Evolutionary conservation across 2,888 invertebrate species (phyloP), one percentile per base, ranked within the genome.

Genomic region (Habrosyne pyritoides): DNA sequence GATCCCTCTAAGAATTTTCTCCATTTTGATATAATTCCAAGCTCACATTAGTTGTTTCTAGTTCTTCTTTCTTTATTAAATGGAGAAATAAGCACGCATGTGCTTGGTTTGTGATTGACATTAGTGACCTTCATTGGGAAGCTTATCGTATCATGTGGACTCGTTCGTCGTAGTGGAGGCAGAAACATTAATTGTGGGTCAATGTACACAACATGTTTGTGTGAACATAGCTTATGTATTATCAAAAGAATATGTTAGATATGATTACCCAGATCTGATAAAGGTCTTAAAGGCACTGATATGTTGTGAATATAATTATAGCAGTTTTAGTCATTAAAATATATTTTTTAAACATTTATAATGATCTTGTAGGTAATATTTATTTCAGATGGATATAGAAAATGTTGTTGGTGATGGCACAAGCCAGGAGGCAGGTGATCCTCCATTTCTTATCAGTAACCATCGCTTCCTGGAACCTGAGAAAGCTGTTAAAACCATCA

Each of bases 1-100:
- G 54, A 98, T 96, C 53, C 98, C 98, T 81, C 96, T 94, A 67
- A 98, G 89, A 82, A 98, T 96, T 87, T 96, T 94, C 77, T 98
- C 97, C 97, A 98, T 98, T 55, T 55, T 83, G 79, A 10, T 42
- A 36, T 53, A 60, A 55, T 60, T 59, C 47, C 14, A 26, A 55
- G 64, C 48, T 66, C 59, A 60, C 60, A 74, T 70, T 53, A 49
- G 55, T 58, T 59, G 55, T 48, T 61, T 26, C 49, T 47, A 51
- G 51, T 54, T 51, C 57, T 56, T 48, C 51, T 56, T n/a, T 47
- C 10, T 53, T 21, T 21, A 42, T 47, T 52, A 10, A 2, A 30
- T 50, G 50, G 21, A 53, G 46, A 58, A 53, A 59, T 63, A 59
- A 51, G 60, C 26, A 59, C 53, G 62, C 55, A 52, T 66, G 67